Evolutionary conservation across 2,113 vertebrate genomes (phyloP).

Genomic region (Acrocephalus arundinaceus): DNA sequence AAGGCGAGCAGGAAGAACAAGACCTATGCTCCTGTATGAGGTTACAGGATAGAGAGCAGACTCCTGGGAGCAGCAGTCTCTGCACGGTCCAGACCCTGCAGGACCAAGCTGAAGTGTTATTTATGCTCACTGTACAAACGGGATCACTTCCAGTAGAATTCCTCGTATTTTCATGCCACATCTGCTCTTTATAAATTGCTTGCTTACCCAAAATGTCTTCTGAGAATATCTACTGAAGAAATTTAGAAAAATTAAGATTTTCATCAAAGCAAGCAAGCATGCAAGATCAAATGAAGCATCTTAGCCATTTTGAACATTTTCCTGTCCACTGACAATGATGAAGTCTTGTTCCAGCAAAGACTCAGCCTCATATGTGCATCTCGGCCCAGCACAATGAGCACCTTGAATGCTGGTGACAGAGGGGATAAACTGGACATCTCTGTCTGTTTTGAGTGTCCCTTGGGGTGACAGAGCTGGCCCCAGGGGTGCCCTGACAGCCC

Average conservation of each 20-base stretch:
- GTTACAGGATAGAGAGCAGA: not conserved
- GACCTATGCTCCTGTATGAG: rapidly evolving
- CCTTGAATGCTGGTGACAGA: not conserved
- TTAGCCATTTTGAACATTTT: not conserved
- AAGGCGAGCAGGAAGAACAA: rapidly evolving
- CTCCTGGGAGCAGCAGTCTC: not conserved
- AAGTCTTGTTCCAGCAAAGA: not conserved
- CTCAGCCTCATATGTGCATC: not conserved
- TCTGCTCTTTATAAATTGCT: not conserved
- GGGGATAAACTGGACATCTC: not conserved
- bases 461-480: not conserved
- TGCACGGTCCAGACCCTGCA: not conserved
- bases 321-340: not conserved
- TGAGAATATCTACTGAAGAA: not conserved
- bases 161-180: not conserved
- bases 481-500: not conserved
- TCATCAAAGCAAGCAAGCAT: not conserved
- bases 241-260: not conserved
- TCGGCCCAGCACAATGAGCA: rapidly evolving
- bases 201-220: not conserved
- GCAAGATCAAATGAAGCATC: not conserved
- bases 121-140: not conserved
- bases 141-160: not conserved
- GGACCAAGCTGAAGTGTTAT: not conserved
- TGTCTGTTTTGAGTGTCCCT: not conserved